Percentiles rank a stretch among this genome's conserved stretches.
Conservation (phyloP, 2,797 vertebrate species). For the Telmatherina bonti region DNA sequence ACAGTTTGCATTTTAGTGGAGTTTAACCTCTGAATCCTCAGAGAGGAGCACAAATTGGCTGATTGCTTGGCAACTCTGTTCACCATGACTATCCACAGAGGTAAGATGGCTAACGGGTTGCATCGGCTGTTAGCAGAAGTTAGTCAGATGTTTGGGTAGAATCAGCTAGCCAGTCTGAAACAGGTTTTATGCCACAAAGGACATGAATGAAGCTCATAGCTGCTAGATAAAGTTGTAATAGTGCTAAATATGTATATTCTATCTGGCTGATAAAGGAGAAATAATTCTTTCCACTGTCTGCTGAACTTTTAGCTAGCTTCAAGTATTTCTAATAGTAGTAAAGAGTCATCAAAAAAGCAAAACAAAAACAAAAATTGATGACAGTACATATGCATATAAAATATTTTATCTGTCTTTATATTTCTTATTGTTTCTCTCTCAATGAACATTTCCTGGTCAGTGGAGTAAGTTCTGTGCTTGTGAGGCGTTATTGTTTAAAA, state of each 20-base stretch:
- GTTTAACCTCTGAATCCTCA: slow-evolving; percentile 21
- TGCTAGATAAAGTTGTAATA: not conserved
- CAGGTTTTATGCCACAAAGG: not conserved
- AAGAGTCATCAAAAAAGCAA: not conserved
- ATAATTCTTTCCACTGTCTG: not conserved
- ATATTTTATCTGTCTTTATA: not conserved
- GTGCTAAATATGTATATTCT: not conserved
- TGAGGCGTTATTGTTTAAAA: not conserved
- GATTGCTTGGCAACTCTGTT: slow-evolving; percentile 17
- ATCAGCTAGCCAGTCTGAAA: not conserved
- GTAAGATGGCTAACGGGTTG: slow-evolving; percentile 58
- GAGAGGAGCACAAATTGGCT: slow-evolving; percentile 8
- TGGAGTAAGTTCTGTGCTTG: not conserved
- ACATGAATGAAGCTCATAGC: not conserved
- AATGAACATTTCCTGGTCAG: not conserved
- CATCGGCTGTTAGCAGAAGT: not conserved
- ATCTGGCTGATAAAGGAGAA: not conserved
- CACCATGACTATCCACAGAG: slow-evolving; percentile 57
- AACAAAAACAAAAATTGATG: not conserved
- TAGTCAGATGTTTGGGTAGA: not conserved
- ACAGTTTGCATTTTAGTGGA: slow-evolving; percentile 42
- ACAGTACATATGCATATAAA: not conserved
- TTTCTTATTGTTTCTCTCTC: not conserved
- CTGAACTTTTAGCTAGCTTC: not conserved
- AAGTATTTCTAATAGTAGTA: not conserved